Evolutionary conservation across 2,797 vertebrate species (phyloP).

Genomic region (Hemibagrus guttatus): DNA sequence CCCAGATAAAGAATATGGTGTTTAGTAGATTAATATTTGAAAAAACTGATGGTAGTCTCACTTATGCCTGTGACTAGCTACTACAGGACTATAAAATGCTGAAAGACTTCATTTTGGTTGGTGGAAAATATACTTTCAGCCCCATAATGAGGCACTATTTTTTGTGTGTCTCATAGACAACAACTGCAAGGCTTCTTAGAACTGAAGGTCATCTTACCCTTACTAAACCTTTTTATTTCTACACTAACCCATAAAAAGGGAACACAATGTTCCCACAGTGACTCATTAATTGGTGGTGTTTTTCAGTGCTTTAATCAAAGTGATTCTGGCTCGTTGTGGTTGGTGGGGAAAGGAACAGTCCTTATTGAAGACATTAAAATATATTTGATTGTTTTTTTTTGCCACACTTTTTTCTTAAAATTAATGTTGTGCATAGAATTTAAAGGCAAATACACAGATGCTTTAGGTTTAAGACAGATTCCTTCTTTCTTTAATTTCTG

Average conservation of each 20-base stretch:
- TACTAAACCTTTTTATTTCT: not conserved
- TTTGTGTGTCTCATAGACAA: conserved; percentile 16
- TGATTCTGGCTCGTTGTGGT: not conserved
- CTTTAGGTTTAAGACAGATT: no score
- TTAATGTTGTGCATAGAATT: not conserved
- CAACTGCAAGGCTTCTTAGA: not conserved
- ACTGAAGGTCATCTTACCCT: not conserved
- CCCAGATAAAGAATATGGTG: not conserved
- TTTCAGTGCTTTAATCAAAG: conserved; percentile 1
- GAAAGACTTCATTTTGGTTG: not conserved
- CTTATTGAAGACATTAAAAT: conserved; percentile 16
- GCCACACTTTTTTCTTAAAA: not conserved
- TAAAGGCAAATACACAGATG: not conserved
- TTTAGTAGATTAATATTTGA: no score
- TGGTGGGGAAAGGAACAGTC: not conserved
- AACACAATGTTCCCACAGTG: not conserved
- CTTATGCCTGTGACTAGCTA: no score
- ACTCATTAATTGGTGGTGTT: not conserved
- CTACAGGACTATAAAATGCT: not conserved
- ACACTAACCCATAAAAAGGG: not conserved
- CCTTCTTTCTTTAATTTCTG: no score
- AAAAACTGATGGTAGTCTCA: no score
- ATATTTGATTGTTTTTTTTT: not conserved
- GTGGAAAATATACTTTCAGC: not conserved
- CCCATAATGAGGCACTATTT: not conserved